Conservation (phyloP, 2,113 vertebrate species). For the human region DNA sequence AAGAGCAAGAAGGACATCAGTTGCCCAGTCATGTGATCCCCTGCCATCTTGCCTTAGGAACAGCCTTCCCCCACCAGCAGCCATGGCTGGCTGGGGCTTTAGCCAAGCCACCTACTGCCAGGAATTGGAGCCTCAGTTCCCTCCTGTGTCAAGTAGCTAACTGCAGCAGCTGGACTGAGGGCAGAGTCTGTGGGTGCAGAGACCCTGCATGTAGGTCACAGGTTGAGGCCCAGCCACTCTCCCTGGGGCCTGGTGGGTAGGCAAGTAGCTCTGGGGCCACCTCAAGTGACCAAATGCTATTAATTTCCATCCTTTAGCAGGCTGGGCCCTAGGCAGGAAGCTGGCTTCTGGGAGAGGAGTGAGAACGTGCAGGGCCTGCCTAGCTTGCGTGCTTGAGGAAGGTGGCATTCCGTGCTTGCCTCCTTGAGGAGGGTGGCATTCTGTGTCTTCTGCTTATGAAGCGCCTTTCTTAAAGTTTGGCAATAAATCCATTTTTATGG, state of each 20-base stretch:
- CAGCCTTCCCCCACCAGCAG: neutral
- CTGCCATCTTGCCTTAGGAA: neutral
- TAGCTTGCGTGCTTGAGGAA: neutral
- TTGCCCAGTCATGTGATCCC: neutral
- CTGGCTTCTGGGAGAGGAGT: neutral
- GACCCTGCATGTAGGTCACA: neutral
- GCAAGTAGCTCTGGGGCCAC: neutral
- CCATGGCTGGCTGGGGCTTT: neutral
- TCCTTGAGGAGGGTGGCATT: slow-evolving; percentile 21
- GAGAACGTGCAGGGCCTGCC: slow-evolving; percentile 56
- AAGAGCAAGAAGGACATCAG: neutral
- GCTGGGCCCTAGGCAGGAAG: neutral
- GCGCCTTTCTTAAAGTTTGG: slow-evolving; percentile 78
- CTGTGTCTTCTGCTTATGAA: slow-evolving; percentile 78
- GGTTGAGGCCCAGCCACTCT: neutral
- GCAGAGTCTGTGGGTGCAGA: neutral
- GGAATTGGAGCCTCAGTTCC: neutral
- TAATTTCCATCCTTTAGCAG: neutral
- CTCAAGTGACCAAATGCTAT: neutral
- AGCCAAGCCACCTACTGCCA: neutral
- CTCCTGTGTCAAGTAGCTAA: neutral
- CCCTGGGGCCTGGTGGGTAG: neutral
- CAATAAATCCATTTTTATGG: slow-evolving; percentile 82
- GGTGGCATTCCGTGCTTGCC: slow-evolving; percentile 24
- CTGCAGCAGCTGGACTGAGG: neutral